These are phyloP conservation scores for Philopedon plagiatum DNA, from an alignment of 2,888 invertebrate species.

Conservation along the genomic window DNA sequence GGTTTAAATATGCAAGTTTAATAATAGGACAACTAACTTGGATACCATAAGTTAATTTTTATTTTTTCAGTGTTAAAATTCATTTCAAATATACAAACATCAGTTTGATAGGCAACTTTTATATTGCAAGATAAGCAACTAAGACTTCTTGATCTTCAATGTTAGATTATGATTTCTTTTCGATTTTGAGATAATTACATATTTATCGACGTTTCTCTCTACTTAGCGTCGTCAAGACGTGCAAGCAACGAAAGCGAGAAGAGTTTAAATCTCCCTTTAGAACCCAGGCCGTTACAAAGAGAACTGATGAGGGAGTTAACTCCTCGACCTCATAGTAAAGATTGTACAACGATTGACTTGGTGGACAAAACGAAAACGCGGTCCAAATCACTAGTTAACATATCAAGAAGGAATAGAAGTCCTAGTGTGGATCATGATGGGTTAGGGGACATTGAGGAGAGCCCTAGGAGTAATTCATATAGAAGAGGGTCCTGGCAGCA, in stretches of 20 bases:
- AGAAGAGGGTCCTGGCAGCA: conserved; percentile 63
- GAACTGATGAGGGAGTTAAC: conserved; percentile 29
- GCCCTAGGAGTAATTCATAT: conserved; percentile 56
- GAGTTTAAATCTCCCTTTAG: conserved; percentile 41
- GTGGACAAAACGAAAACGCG: conserved; percentile 43
- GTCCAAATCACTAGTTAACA: conserved; percentile 61
- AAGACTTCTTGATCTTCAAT: too few species aligned
- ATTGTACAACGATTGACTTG: conserved; percentile 25
- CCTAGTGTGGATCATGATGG: conserved; percentile 54
- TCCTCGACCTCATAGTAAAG: conserved; percentile 29
- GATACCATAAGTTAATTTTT: too few species aligned
- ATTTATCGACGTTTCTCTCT: conserved; percentile 20
- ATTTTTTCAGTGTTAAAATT: too few species aligned
- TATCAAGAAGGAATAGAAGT: conserved; percentile 45
- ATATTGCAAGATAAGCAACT: too few species aligned
- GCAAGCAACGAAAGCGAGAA: conserved; percentile 44
- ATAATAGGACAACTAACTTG: too few species aligned
- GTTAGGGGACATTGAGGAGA: conserved; percentile 65
- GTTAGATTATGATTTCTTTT: too few species aligned
- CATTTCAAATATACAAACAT: too few species aligned
- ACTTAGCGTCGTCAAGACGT: conserved; percentile 44
- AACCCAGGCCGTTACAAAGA: conserved; percentile 12
- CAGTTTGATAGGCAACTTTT: too few species aligned
- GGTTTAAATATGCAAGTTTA: too few species aligned
- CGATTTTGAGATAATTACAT: too few species aligned